phyloP scores from a whole-genome alignment of 2,888 invertebrate genomes.

The Oscheius sp. region DNA sequence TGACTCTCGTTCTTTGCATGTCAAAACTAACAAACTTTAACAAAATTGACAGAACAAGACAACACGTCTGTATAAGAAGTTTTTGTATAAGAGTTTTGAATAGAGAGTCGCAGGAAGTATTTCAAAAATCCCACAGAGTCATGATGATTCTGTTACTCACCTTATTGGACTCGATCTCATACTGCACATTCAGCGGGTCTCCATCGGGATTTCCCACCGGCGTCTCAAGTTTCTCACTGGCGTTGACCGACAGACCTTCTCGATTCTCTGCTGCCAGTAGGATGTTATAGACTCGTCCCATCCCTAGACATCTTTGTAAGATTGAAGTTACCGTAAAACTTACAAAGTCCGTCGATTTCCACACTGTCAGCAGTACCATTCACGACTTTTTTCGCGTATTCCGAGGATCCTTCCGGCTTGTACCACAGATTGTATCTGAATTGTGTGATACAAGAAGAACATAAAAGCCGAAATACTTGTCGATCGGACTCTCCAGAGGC shows the following conservation, averaged over 20 bases:
- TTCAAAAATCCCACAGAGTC: too few species aligned
- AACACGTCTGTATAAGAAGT: too few species aligned
- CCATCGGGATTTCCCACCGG: slow-evolving; percentile 83
- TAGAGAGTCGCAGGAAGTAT: too few species aligned
- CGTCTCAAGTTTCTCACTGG: slow-evolving; percentile 88
- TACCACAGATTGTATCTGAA: slow-evolving; percentile 54
- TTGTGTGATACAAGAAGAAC: neutral
- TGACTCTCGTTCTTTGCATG: too few species aligned
- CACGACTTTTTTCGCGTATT: slow-evolving; percentile 43
- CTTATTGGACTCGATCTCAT: slow-evolving; percentile 66
- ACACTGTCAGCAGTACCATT: slow-evolving; percentile 50
- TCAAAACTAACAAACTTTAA: too few species aligned
- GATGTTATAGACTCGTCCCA: slow-evolving; percentile 84
- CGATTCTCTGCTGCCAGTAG: slow-evolving; percentile 94
- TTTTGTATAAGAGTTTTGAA: too few species aligned
- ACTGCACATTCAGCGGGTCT: slow-evolving; percentile 69
- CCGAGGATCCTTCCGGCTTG: slow-evolving; percentile 45
- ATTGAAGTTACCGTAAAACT: slow-evolving; percentile 35
- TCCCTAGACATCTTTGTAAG: slow-evolving; percentile 53
- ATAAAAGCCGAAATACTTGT: slow-evolving; percentile 77
- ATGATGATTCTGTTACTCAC: slow-evolving; percentile 40
- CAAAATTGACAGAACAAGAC: too few species aligned
- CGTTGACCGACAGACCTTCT: slow-evolving; percentile 93
- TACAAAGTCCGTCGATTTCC: slow-evolving; percentile 56
- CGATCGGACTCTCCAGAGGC: slow-evolving; percentile 86